A percentile compares a stretch with the other conserved stretches of the same genome.
Evolutionary conservation across 2,888 invertebrate species (phyloP).

Genomic region (Serripes groenlandicus): DNA sequence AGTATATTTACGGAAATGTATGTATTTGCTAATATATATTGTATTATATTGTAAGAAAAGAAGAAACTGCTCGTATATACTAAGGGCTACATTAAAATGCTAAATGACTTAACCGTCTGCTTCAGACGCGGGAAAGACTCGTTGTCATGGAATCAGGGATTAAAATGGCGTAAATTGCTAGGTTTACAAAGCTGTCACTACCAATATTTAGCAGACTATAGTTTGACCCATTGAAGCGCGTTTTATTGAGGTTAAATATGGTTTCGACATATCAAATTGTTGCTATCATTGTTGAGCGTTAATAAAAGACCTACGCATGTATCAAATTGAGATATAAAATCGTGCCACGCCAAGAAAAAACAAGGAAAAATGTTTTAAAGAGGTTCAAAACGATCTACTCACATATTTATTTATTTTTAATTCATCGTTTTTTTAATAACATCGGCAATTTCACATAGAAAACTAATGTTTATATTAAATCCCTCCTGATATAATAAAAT

Average conservation of each 20-base stretch:
- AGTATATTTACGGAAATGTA: not conserved
- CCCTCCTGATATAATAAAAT: too few relatives aligned
- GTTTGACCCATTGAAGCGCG: not conserved
- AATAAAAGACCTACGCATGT: constrained; percentile 24
- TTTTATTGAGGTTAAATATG: constrained; percentile 21
- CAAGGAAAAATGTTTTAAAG: too few relatives aligned
- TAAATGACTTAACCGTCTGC: too few relatives aligned
- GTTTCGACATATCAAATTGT: constrained; percentile 21
- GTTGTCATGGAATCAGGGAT: not conserved
- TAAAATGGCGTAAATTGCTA: constrained; percentile 16
- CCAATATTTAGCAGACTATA: constrained; percentile 12
- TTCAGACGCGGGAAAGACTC: not conserved
- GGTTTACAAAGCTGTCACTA: constrained; percentile 9
- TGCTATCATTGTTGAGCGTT: constrained; percentile 14
- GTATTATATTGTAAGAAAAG: not conserved
- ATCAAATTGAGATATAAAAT: constrained; percentile 27
- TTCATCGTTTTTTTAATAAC: too few relatives aligned
- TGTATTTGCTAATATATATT: not conserved
- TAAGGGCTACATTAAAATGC: too few relatives aligned
- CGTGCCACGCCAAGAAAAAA: too few relatives aligned
- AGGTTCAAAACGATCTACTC: too few relatives aligned
- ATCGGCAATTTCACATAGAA: too few relatives aligned
- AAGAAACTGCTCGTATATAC: too few relatives aligned
- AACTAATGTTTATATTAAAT: too few relatives aligned
- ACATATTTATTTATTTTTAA: too few relatives aligned